Evolutionary conservation across 2,113 vertebrate species (phyloP), one percentile per base, ranked within the genome.

Genomic region (Nothocercus nigrocapillus): DNA sequence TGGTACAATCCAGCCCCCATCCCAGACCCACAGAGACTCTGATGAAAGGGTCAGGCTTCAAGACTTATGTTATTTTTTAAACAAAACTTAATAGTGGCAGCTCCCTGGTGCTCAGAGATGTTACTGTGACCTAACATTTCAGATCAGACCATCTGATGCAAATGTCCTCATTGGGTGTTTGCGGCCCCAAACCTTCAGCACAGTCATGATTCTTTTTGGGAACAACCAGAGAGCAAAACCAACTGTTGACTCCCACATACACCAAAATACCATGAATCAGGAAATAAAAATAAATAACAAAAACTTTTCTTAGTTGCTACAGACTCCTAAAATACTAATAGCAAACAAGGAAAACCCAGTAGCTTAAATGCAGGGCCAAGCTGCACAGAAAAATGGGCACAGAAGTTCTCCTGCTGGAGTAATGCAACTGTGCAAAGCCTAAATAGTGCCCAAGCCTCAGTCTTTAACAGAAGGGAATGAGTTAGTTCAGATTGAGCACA

Each of bases 131-230:
- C 51, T 56, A 11, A 90, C 0, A 0, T 20, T 80, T 70, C 34
- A 61, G 47, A 27, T 74, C 25, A 85, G 36, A 69, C 16, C 25
- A 44, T 45, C 79, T 45, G n/a, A 88, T 1, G 5, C 11, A 54
- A 75, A 83, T 30, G 47, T 44, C 88, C 49, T 76, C 32, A 14
- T 11, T 9, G 11, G 78, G 75, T 5, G 3, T 91, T 75, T 78
- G 47, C 66, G 68, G 40, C 5, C 40, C 45, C 76, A 75, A 24
- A 68, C 47, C 49, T 62, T 62, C 32, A 83, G 84, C 66, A 40
- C 0, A 0, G 10, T 28, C 59, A 70, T 0, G 7, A 38, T 49
- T 13, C 16, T 53, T 81, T 28, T 30, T 53, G 13, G 21, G 51
- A 27, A 83, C 84, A 69, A 32, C 3, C 44, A 12, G 3, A 2